A percentile compares a stretch with the other conserved stretches of the same genome.
These are phyloP conservation scores for Phasianus colchicus DNA, from an alignment of 2,113 vertebrate genomes.

Conservation along the genomic window DNA sequence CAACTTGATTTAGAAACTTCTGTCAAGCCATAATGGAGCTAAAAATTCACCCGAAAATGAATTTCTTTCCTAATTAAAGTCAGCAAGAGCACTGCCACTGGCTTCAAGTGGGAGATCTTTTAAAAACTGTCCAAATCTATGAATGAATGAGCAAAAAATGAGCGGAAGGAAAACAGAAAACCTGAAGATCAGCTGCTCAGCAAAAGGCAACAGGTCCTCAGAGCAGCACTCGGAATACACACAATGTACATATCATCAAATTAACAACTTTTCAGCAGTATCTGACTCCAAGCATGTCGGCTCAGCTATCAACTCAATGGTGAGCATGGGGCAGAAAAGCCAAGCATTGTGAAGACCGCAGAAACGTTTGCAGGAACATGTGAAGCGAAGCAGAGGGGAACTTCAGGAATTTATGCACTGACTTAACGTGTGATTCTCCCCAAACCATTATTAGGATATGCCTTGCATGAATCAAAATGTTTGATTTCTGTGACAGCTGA, in stretches of 20 bases:
- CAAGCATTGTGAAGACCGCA: neutral
- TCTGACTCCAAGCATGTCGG: fast-evolving
- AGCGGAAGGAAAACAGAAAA: neutral
- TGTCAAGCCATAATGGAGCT: too few species aligned
- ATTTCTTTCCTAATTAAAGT: neutral
- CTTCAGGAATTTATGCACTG: neutral
- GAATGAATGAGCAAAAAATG: neutral
- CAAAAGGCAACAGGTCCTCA: neutral
- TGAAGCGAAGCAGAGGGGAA: neutral
- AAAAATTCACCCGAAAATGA: neutral
- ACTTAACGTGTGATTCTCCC: neutral
- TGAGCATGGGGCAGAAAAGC: fast-evolving
- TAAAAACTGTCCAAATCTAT: neutral
- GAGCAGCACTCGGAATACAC: neutral
- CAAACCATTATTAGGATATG: fast-evolving
- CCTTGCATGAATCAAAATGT: neutral
- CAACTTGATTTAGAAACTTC: neutral
- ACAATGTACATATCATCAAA: neutral
- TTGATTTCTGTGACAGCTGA: neutral
- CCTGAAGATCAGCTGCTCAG: neutral
- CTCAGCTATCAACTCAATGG: neutral
- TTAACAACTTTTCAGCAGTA: neutral
- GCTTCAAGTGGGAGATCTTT: neutral
- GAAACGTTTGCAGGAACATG: neutral
- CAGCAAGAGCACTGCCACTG: neutral